A percentile compares a stretch with the other conserved stretches of the same genome.
phyloP scores from a whole-genome alignment of 37 sponge, comb jelly and placozoan species.

The Diacarnus erythraeanus region DNA sequence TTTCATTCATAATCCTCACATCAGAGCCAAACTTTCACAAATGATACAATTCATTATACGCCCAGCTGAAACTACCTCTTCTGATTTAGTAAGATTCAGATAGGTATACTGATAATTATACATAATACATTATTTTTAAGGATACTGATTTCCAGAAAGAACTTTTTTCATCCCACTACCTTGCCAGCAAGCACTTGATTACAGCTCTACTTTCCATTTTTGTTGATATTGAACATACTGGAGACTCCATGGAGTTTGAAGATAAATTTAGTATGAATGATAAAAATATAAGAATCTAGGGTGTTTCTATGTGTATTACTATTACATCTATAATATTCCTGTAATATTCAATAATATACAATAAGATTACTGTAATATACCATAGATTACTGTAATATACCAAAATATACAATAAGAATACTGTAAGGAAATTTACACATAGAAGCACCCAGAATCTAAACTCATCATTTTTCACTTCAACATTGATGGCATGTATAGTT shows the following conservation, averaged over 20 bases:
- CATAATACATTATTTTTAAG: background rate
- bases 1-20: slow-evolving; percentile 73
- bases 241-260: slow-evolving; percentile 86
- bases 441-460: too few species aligned
- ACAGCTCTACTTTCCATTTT: slow-evolving; percentile 68
- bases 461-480: too few species aligned
- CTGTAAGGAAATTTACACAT: too few species aligned
- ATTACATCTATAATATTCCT: too few species aligned
- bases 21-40: slow-evolving; percentile 78
- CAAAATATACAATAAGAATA: too few species aligned
- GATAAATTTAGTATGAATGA: slow-evolving; percentile 85
- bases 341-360: too few species aligned
- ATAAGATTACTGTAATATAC: too few species aligned
- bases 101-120: background rate
- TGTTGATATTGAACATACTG: slow-evolving; percentile 89
- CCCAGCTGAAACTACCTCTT: background rate
- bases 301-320: too few species aligned
- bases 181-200: slow-evolving; percentile 51
- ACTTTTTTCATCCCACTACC: slow-evolving; percentile 32
- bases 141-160: slow-evolving; percentile 10
- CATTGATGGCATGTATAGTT: too few species aligned
- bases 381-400: too few species aligned
- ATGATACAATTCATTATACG: slow-evolving; percentile 53
- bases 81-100: background rate
- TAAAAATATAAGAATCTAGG: too few species aligned